Conservation (phyloP, 2,113 vertebrate species). For the Malurus alboscapulatus region DNA sequence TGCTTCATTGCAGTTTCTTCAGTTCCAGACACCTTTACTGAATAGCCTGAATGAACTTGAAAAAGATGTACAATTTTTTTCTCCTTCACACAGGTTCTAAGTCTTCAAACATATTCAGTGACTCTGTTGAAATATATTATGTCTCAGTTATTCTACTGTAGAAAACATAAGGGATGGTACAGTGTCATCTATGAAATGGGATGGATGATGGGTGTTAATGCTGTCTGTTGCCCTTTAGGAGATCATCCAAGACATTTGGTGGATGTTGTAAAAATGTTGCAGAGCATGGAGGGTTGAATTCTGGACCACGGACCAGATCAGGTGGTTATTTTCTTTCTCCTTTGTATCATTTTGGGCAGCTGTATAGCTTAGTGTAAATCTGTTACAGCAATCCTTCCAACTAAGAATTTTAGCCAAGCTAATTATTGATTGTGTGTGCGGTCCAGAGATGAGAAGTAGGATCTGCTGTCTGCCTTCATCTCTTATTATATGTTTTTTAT, state of each 20-base stretch:
- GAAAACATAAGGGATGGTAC: neutral
- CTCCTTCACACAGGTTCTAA: neutral
- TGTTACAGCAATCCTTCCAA: neutral
- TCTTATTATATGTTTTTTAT: neutral
- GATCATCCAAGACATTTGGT: neutral
- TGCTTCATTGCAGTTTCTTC: neutral
- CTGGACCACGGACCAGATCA: neutral
- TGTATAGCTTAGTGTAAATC: neutral
- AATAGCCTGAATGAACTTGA: neutral
- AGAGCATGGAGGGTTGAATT: neutral
- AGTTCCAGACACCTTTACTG: neutral
- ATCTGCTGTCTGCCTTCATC: neutral
- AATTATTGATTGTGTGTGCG: neutral
- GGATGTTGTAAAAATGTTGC: neutral
- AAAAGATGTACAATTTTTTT: neutral
- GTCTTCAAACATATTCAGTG: neutral
- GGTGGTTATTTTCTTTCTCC: neutral
- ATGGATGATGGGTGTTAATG: neutral
- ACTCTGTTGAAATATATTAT: neutral
- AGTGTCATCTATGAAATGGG: neutral
- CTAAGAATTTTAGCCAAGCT: neutral
- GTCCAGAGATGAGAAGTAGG: neutral
- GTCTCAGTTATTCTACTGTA: neutral
- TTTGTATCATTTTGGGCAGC: neutral
- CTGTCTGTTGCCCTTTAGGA: neutral